Base-by-base conservation (phyloP, 2,888 invertebrate species). In the Habrosyne pyritoides region DNA sequence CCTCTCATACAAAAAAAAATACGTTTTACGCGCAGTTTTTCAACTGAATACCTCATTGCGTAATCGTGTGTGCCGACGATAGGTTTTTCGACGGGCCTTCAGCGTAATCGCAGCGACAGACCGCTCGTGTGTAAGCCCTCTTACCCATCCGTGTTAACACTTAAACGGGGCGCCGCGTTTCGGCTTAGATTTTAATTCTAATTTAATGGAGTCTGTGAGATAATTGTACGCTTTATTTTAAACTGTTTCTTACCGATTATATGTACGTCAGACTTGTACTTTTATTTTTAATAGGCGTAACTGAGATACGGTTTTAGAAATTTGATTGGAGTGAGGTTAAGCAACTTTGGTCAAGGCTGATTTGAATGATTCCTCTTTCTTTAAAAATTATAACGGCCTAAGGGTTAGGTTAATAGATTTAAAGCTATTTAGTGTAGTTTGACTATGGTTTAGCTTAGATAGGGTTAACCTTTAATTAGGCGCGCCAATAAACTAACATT, bases 151-250 rank as follows among this genome's bases (percentile, higher is more conserved):
- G 42, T 50, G 46, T 47, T 54, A 52, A 55, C 52, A 53, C 59
- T 63, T 62, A 61, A 59, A 56, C 49, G 60, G 42, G 42, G 68
- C 70, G 64, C 72, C 68, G 62, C 54, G 68, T 63, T 67, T 64
- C 53, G 56, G 64, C 59, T 66, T 60, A 67, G 73, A 74, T 75
- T 77, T 72, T 68, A 69, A 71, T 73, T 78, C 75, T 71, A 77
- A 77, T 76, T 80, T 79, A 80, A 80, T 78, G 67, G 67, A 48
- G 63, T 60, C 63, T 66, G 59, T 57, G 62, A 64, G 66, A 69
- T 81, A 81, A 82, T 80, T 74, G 75, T 67, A 58, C 53, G 59
- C 64, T 73, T 70, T 70, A 42, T 56, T 56, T 68, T 66, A 69
- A 64, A 67, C 70, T 63, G 65, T 54, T 53, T 60, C 33, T n/a